Base-by-base conservation (phyloP, 1,140 invertebrate genomes). In the Zeugodacus cucurbitae region DNA sequence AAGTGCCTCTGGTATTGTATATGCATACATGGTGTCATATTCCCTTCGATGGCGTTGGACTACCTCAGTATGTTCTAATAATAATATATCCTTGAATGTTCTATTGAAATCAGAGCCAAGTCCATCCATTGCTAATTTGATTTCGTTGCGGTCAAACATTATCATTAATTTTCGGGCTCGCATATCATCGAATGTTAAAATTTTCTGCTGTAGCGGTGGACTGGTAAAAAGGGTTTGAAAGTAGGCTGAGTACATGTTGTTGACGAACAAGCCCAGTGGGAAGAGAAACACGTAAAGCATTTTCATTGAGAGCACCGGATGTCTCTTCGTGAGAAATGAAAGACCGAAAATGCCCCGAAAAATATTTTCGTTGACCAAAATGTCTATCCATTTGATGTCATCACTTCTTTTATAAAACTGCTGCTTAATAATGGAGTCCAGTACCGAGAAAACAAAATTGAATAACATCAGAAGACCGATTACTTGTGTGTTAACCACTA, bases 21-120 rank as follows among this genome's bases (percentile, higher is more conserved):
- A 88, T 8, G 57, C 85, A 59, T 58, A 88, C 5, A 7, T 29
- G 1, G 58, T 86, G n/a, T 88, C 41, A n/a, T 44, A 88, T 17
- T 14, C 62, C 29, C 3, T 74, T 29, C 44, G 58, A 48, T 64
- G 78, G 34, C 20, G 59, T 67, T 10, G 14, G 14, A 88, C 67
- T 48, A 1, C 17, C 14, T 1, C 20, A 22, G 59, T 88, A 86
- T 62, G 14, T 26, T 0, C 37, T 29, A 22, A 22, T 59, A 5
- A 26, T 8, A 34, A 37, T 34, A 87, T 70, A 2, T 59, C 57
- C 26, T 85, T n/a, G 34, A 82, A 54, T 29, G 37, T 85, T 37
- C n/a, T 62, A 44, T 88, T 59, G 44, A 62, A 82, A 14, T 26
- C 20, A 62, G 14, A 20, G 29, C 62, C 87, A 74, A 57, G 44